Evolutionary conservation across 2,888 invertebrate species (phyloP), one percentile per base, ranked within the genome.

Genomic region (Dichetophora obliterata): DNA sequence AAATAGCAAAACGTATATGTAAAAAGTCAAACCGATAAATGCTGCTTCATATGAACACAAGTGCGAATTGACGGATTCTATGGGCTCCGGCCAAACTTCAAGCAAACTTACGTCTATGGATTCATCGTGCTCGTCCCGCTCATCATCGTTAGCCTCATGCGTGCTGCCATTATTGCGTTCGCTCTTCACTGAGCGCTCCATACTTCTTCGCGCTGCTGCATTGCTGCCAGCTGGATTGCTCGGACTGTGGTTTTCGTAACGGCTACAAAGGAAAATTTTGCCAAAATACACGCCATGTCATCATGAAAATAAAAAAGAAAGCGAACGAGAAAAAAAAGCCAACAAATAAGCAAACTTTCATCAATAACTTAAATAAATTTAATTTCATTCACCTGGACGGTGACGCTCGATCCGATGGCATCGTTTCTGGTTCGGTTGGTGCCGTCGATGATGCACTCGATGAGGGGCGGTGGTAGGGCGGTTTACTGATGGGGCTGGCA

Each of bases 401-500:
- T 24, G 72, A 72, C 48, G 61, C 61, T 14, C 72, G 72, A 6
- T 72, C 72, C 34, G 89, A 88, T 84, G 89, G 89, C 88, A 90
- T 87, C 80, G 90, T 89, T 76, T 90, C 90, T 75, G 90, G 89
- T 83, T 90, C 90, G 80, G 89, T 89, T 77, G 90, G 89, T 71
- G 90, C 90, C 63, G 88, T 89, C 76, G 90, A 89, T 43, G 89
- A 89, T 80, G 89, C 89, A 83, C 90, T 90, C 80, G 89, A 89
- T 77, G 89, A 87, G 73, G 90, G 90, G 71, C 90, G 87, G 81
- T 89, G 89, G 66, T 86, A 87, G 78, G 86, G 84, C 69, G 87
- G 85, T 84, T 89, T 90, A 71, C 85, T 88, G 54, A 91, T 90
- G 54, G 91, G 91, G 78, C 90, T 90, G 65, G 91, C 90, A 81